These are phyloP conservation scores for Plotosus lineatus DNA, from an alignment of 2,113 vertebrate genomes.

Conservation along the genomic window DNA sequence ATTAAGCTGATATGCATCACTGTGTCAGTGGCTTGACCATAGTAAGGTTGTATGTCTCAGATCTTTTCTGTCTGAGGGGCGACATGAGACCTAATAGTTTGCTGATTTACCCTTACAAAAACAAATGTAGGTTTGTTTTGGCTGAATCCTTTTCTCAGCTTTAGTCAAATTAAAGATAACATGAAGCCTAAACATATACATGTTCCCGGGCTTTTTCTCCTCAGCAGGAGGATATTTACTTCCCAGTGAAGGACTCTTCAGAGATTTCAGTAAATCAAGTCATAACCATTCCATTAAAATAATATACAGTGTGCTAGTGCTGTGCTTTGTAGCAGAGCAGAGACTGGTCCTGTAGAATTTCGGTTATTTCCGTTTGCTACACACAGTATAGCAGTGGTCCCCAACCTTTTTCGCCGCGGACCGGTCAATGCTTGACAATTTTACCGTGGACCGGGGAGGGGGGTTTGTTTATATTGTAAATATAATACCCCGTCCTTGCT, in stretches of 20 bases:
- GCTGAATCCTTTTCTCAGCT: slow-evolving; percentile 28
- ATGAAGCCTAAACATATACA: slow-evolving; percentile 33
- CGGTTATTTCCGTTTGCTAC: background rate
- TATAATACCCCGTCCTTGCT: too few species aligned
- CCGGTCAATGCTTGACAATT: too few species aligned
- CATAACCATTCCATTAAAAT: slow-evolving; percentile 27
- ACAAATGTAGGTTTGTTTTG: slow-evolving; percentile 47
- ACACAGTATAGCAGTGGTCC: too few species aligned
- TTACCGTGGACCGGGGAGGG: too few species aligned
- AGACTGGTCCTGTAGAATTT: slow-evolving; percentile 23
- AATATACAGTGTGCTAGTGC: slow-evolving; percentile 25
- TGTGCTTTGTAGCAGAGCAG: background rate
- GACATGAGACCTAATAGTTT: slow-evolving; percentile 19
- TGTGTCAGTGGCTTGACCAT: background rate
- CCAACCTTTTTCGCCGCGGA: too few species aligned
- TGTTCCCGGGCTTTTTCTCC: slow-evolving; percentile 31
- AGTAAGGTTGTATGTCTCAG: slow-evolving; percentile 16
- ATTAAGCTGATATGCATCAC: slow-evolving; percentile 19
- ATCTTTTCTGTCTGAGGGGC: slow-evolving; percentile 38
- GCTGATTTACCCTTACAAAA: slow-evolving; percentile 35
- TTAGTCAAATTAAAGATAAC: slow-evolving; percentile 47
- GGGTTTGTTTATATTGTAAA: too few species aligned
- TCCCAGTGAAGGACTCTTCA: slow-evolving; percentile 11
- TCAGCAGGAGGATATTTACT: slow-evolving; percentile 36
- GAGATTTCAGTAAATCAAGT: slow-evolving; percentile 25